Conservation (phyloP, 2,888 invertebrate species). For the Hofmannophila pseudospretella region DNA sequence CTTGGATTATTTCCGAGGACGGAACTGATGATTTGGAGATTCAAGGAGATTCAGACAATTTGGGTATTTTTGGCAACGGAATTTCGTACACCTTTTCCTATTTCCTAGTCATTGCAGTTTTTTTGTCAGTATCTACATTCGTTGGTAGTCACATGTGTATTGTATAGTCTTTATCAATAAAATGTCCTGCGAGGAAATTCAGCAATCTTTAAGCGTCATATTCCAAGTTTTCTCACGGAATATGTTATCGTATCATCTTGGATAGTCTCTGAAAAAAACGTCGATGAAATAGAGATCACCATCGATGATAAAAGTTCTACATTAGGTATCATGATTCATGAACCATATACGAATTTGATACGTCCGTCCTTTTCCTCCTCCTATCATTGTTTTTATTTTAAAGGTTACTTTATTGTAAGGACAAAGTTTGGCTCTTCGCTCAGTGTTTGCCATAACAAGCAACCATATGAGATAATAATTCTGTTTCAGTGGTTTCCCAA, state of each 20-base stretch:
- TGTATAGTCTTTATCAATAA: no score
- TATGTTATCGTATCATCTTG: constrained; percentile 91
- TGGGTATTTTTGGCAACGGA: constrained; percentile 43
- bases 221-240: constrained; percentile 95
- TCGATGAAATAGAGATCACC: constrained; percentile 61
- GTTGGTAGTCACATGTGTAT: no score
- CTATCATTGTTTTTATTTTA: no score
- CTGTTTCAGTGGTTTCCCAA: constrained; percentile 90
- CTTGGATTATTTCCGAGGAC: constrained; percentile 90
- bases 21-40: constrained; percentile 67
- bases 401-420: no score
- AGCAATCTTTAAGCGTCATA: constrained; percentile 94
- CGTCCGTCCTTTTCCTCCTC: no score
- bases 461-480: constrained; percentile 5
- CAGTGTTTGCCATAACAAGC: no score
- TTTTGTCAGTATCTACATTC: no score
- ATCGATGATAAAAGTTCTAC: constrained; percentile 44
- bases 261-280: constrained; percentile 87
- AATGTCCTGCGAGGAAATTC: constrained; percentile 93
- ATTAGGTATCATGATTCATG: constrained; percentile 50
- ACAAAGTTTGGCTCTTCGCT: background rate
- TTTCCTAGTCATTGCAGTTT: constrained; percentile 12
- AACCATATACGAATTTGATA: no score
- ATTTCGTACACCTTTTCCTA: constrained; percentile 14
- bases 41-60: constrained; percentile 54